These are phyloP conservation scores for Oasisia sp. DNA, from an alignment of 2,888 invertebrate species.

Conservation along the genomic window DNA sequence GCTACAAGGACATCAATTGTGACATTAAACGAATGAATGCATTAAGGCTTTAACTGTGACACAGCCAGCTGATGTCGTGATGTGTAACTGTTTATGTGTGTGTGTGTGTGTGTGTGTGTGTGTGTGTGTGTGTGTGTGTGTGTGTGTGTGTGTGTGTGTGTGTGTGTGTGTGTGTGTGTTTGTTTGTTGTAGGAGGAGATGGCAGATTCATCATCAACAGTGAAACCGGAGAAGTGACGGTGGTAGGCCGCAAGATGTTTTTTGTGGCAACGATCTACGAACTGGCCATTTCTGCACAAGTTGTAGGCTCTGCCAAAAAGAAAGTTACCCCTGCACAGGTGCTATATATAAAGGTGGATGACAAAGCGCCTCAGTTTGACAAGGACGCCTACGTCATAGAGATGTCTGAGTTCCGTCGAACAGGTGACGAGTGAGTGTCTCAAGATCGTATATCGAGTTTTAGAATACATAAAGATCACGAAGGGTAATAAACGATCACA, in stretches of 20 bases:
- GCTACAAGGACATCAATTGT: too few species aligned
- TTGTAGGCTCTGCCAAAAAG: slow-evolving; percentile 27
- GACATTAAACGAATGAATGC: too few species aligned
- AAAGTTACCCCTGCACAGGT: slow-evolving; percentile 38
- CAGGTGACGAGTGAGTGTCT: slow-evolving; percentile 24
- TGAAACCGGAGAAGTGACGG: slow-evolving; percentile 38
- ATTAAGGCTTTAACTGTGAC: too few species aligned
- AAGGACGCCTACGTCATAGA: slow-evolving; percentile 32
- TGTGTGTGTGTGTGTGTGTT: too few species aligned
- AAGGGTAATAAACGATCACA: too few species aligned
- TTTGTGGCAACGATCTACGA: slow-evolving; percentile 28
- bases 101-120: too few species aligned
- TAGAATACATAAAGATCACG: neutral
- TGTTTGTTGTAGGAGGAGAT: slow-evolving; percentile 32
- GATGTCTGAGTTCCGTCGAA: slow-evolving; percentile 34
- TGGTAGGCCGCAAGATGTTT: slow-evolving; percentile 37
- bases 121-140: too few species aligned
- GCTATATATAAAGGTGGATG: slow-evolving; percentile 35
- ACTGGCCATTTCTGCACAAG: slow-evolving; percentile 41
- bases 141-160: too few species aligned
- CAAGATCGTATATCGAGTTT: neutral
- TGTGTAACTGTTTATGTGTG: too few species aligned
- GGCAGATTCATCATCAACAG: slow-evolving; percentile 39
- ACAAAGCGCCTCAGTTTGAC: slow-evolving; percentile 39
- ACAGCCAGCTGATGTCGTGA: too few species aligned